A percentile compares a stretch with the other conserved stretches of the same genome.
Conservation (phyloP, 2,888 invertebrate species). For the Stenotaenia linearis region DNA sequence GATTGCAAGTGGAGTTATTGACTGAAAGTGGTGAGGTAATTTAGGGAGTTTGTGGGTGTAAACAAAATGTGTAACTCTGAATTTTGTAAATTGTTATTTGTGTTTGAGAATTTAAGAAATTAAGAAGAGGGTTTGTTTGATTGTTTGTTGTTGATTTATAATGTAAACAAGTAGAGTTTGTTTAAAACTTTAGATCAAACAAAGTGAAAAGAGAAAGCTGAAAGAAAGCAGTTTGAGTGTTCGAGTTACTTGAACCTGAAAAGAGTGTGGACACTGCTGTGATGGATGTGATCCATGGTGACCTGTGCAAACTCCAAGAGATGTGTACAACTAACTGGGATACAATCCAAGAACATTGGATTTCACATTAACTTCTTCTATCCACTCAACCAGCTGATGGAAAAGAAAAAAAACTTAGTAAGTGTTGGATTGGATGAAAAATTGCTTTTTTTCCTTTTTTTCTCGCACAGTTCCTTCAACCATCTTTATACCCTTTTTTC, state of each 20-base stretch:
- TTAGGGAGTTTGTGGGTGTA: too few species aligned
- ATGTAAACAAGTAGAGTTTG: neutral
- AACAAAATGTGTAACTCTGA: too few species aligned
- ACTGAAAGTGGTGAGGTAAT: too few species aligned
- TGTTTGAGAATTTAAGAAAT: too few species aligned
- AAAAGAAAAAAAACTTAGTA: neutral
- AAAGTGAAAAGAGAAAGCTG: neutral
- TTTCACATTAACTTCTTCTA: constrained; percentile 4
- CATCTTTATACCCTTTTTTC: neutral
- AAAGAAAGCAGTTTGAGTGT: neutral
- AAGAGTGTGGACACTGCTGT: neutral
- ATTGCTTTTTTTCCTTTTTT: neutral
- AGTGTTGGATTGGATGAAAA: constrained; percentile 5
- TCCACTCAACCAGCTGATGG: neutral
- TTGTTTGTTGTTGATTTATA: neutral
- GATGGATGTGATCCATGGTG: constrained; percentile 5
- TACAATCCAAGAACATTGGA: constrained; percentile 9
- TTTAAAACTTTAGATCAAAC: neutral
- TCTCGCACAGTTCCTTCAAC: too few species aligned
- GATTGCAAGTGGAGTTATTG: too few species aligned
- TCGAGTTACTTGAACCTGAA: constrained; percentile 9
- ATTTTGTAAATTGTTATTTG: too few species aligned
- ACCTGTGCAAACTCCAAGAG: neutral
- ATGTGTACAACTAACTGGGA: neutral
- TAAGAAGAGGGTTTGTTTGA: neutral